These are phyloP conservation scores for Parnassius orleans DNA, from an alignment of 2,888 invertebrate genomes.

Conservation along the genomic window DNA sequence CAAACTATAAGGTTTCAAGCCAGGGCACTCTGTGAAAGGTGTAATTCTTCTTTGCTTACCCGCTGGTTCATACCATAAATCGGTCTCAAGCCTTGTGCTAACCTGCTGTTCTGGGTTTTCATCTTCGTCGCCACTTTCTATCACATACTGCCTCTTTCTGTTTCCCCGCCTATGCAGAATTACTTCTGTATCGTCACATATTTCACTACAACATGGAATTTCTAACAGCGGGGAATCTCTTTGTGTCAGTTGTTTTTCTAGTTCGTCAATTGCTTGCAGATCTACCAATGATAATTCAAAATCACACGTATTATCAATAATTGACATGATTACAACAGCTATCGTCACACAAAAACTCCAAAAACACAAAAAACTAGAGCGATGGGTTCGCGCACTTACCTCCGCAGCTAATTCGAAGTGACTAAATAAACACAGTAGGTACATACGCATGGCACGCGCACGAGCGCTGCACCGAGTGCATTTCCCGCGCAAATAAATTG, in stretches of 20 bases:
- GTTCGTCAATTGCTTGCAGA: conserved; percentile 32
- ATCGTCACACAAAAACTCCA: neutral
- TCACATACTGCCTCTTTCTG: neutral
- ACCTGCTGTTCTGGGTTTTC: neutral
- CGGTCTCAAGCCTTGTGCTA: conserved; percentile 18
- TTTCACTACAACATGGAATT: conserved; percentile 26
- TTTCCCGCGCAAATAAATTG: no score
- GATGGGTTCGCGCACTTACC: no score
- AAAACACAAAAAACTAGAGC: no score
- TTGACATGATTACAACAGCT: no score
- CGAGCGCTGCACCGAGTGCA: no score
- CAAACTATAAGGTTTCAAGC: no score
- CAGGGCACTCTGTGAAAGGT: no score
- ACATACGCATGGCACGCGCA: no score
- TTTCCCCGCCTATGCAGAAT: neutral
- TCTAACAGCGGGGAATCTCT: conserved; percentile 28
- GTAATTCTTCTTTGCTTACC: no score
- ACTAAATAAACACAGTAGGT: no score
- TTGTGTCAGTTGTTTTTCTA: conserved; percentile 30
- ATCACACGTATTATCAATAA: conserved; percentile 28
- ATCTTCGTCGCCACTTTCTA: neutral
- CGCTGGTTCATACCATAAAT: conserved; percentile 32
- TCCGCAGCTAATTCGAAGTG: no score
- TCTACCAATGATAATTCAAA: conserved; percentile 31
- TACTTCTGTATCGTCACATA: conserved; percentile 28